Evolutionary conservation across 2,888 invertebrate species (phyloP), one percentile per base, ranked within the genome.

Genomic region (Steinernema hermaphroditum): DNA sequence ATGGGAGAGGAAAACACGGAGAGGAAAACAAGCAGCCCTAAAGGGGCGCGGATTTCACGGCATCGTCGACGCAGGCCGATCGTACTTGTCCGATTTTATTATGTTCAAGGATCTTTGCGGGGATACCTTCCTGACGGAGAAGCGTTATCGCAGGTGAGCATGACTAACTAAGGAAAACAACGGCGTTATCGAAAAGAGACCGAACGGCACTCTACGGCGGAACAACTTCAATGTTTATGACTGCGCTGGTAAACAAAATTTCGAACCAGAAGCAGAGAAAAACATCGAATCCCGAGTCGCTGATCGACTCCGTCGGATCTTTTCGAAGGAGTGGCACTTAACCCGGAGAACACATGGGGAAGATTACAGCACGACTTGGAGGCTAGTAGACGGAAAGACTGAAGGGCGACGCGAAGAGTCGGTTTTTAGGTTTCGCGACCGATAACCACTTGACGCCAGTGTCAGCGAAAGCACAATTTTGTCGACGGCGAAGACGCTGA

Each of bases 401-500:
- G 46, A 19, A 37, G 27, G 54, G 54, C 54, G 27, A 27, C 24
- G 27, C 54, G 54, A 54, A 27, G 27, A 54, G 19, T 24, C 22
- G 27, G 2, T 54, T 54, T 54, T 54, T 54, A 27, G 54, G 12
- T 16, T 46, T 54, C 24, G 16, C 22, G 54, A 27, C 27, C 54
- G 27, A 54, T 54, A 54, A 54, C n/a, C 54, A 54, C 27, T 46
- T 16, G 22, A 19, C n/a, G 22, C 4, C 46, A 16, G 6, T 54
- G 54, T 54, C 54, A 27, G 22, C 27, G 54, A 54, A 54, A 54
- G 54, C 22, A 22, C 14, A 54, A 54, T 54, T 54, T 27, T 27
- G 54, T 54, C 54, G 54, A 24, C 54, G 54, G 54, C 27, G 54
- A 24, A 54, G 27, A n/a, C 24, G 54, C 22, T 54, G 54, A 54